Percentiles rank a stretch among this genome's conserved stretches.
These are phyloP conservation scores for Rhysida immarginata DNA, from an alignment of 1,140 invertebrate genomes.

Conservation along the genomic window DNA sequence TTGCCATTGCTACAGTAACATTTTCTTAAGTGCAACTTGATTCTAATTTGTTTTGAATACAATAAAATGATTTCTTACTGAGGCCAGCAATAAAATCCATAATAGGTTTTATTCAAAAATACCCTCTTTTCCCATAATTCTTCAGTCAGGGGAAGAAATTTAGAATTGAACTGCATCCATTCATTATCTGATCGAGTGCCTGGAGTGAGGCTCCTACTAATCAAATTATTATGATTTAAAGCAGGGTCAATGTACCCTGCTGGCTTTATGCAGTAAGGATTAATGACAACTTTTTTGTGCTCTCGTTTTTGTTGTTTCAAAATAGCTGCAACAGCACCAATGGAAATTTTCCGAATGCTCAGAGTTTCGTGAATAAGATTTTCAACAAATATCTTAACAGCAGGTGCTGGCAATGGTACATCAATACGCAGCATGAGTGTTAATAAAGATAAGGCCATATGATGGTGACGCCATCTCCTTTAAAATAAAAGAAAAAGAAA, in stretches of 20 bases:
- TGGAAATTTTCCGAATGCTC: conserved; percentile 52
- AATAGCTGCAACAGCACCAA: conserved; percentile 42
- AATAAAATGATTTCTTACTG: too few species aligned
- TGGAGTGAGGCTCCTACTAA: too few species aligned
- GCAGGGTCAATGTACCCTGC: too few species aligned
- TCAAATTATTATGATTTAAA: conserved; percentile 11
- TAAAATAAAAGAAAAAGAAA: conserved; percentile 17
- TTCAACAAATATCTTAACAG: conserved; percentile 48
- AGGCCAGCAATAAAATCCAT: conserved; percentile 73
- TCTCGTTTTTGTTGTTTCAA: conserved; percentile 59
- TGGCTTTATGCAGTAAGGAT: conserved; percentile 29
- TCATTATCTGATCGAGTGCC: conserved; percentile 48
- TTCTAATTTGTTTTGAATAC: too few species aligned
- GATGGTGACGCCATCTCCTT: conserved; percentile 63
- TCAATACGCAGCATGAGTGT: conserved; percentile 52
- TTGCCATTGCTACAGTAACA: too few species aligned
- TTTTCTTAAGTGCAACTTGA: too few species aligned
- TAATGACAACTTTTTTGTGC: conserved; percentile 42
- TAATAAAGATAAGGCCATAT: conserved; percentile 56
- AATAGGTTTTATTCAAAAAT: conserved; percentile 48
- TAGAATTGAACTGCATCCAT: conserved; percentile 54
- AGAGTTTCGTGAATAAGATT: conserved; percentile 60
- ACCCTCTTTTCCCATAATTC: conserved; percentile 57
- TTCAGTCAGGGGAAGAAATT: conserved; percentile 38
- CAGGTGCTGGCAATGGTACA: conserved; percentile 40